Evolutionary conservation across 2,888 invertebrate genomes (phyloP), one percentile per base, ranked within the genome.

Genomic region (Frankliniella fusca): DNA sequence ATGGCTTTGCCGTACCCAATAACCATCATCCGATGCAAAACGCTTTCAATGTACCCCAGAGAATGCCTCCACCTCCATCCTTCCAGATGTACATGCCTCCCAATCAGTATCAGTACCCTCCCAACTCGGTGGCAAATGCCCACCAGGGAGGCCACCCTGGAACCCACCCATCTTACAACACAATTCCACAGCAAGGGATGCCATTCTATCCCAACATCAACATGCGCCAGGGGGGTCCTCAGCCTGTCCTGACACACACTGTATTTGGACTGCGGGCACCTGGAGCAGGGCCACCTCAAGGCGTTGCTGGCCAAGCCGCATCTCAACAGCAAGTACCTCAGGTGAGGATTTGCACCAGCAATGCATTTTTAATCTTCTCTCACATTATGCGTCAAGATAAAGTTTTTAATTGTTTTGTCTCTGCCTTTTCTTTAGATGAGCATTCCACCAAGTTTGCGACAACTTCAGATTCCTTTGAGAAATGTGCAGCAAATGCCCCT

Each of bases 1-100:
- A 94, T 87, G 92, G 92, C 85, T 94, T 94, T 87, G 90, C 93
- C 15, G 88, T 88, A 79, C 94, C 93, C 85, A 91, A 92, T 10
- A 90, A 84, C 89, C 89, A 65, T 65, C 84, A 83, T 80, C 84
- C 84, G 18, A 82, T 82, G 18, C 83, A 82, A 27, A 81, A 83
- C 38, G 82, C 83, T 18, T 38, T 81, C 65, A 82, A 81, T 80
- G 83, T n/a, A 48, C 84, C 81, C 80, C 84, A 10, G 80, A 83
- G 8, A 89, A 89, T 83, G 84, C 87, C 87, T 82, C 85, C 87
- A 48, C 85, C 87, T 20, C 87, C 87, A 10, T 89, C 90, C 48
- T 89, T 90, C 54, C 91, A 90, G 12, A 76, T 76, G 84, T 90
- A 89, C 18, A 88, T 88, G 18, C 85, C 86, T 9, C 83, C 85